Conservation (phyloP, 2,797 vertebrate genomes). For the Enteromius thamalakanensis region DNA sequence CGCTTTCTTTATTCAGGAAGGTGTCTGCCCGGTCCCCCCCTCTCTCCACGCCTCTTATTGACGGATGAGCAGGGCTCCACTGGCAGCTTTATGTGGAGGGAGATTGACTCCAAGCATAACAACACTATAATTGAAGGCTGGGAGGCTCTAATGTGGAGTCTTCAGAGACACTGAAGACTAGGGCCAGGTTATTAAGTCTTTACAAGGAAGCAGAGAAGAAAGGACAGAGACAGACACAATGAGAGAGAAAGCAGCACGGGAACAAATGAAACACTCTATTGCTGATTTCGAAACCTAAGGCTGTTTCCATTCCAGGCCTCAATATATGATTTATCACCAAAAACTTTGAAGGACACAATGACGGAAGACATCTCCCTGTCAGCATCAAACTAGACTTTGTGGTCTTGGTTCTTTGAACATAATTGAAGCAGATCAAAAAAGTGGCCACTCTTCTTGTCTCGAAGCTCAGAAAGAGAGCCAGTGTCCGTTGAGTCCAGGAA, state of each 20-base stretch:
- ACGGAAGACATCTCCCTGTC: neutral
- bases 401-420: constrained; percentile 3
- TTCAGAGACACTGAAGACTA: constrained; percentile 48
- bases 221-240: neutral
- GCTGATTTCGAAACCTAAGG: neutral
- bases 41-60: constrained; percentile 41
- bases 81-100: constrained; percentile 76
- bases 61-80: constrained; percentile 36
- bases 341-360: neutral
- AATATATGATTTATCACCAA: neutral
- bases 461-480: constrained; percentile 12
- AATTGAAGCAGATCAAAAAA: constrained; percentile 33
- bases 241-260: neutral
- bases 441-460: constrained; percentile 15
- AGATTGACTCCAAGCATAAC: constrained; percentile 75
- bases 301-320: neutral
- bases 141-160: constrained; percentile 59
- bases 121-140: constrained; percentile 73
- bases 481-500: constrained; percentile 26
- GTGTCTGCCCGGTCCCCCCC: neutral
- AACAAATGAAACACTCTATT: neutral
- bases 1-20: constrained; percentile 18
- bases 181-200: constrained; percentile 61
- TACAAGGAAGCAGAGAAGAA: constrained; percentile 18
- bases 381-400: constrained; percentile 11